A percentile compares a stretch with the other conserved stretches of the same genome.
phyloP scores from a whole-genome alignment of 2,797 vertebrate genomes.

The Melanotaenia trifasciata region DNA sequence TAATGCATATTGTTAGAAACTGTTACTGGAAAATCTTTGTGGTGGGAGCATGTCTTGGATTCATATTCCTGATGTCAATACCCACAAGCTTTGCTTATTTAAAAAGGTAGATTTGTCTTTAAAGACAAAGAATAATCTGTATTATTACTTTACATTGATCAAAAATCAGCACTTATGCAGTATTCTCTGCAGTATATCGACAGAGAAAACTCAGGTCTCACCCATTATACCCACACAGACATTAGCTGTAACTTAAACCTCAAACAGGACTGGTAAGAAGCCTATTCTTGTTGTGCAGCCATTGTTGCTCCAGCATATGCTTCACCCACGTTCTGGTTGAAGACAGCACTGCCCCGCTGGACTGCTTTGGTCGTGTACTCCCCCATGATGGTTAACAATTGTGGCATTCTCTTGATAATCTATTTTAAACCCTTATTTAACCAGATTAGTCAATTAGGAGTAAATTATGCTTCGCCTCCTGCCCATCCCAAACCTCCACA shows the following conservation, averaged over 20 bases:
- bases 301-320: slow-evolving; percentile 56
- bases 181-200: slow-evolving; percentile 5
- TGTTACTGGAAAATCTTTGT: background rate
- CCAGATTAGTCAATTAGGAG: slow-evolving; percentile 52
- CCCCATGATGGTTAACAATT: slow-evolving; percentile 39
- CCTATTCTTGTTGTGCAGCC: slow-evolving; percentile 22
- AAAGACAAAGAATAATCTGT: background rate
- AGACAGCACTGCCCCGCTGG: slow-evolving; percentile 2
- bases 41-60: background rate
- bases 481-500: background rate
- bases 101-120: background rate
- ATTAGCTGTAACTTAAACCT: slow-evolving; percentile 51
- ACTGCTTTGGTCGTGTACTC: slow-evolving; percentile 56
- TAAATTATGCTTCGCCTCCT: slow-evolving; percentile 39
- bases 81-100: background rate
- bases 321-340: slow-evolving; percentile 26
- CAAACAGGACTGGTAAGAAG: slow-evolving; percentile 17
- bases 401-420: slow-evolving; percentile 33
- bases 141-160: background rate
- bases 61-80: background rate
- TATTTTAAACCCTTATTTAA: slow-evolving; percentile 49
- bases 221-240: slow-evolving; percentile 10
- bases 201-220: slow-evolving; percentile 5
- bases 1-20: background rate
- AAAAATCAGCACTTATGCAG: background rate